phyloP scores from a whole-genome alignment of 1,140 invertebrate genomes.

The Aphaenogaster floridana region DNA sequence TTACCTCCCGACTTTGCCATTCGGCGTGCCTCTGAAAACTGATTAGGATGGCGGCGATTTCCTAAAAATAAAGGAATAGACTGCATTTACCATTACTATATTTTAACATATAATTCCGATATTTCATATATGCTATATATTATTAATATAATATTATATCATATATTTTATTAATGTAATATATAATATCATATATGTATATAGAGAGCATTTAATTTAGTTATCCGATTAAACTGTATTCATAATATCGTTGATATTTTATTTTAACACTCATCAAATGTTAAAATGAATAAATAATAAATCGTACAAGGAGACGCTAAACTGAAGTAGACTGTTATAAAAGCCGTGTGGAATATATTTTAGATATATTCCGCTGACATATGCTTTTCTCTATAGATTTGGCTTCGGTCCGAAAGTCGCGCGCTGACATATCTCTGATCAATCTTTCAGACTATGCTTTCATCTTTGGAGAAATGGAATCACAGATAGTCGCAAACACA shows the following conservation, averaged over 20 bases:
- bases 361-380: slow-evolving; percentile 73
- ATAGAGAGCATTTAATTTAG: slow-evolving; percentile 1
- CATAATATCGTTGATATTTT: neutral
- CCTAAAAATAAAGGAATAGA: slow-evolving; percentile 89
- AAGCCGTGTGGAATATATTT: neutral
- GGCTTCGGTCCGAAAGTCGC: slow-evolving; percentile 72
- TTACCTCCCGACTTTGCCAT: slow-evolving; percentile 99
- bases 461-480: slow-evolving; percentile 40
- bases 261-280: neutral
- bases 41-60: slow-evolving; percentile 98
- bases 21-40: slow-evolving; percentile 98
- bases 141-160: neutral
- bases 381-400: slow-evolving; percentile 69
- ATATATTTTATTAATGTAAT: neutral
- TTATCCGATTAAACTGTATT: neutral
- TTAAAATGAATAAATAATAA: slow-evolving; percentile 14
- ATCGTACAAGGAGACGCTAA: neutral
- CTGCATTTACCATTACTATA: slow-evolving; percentile 7
- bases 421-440: slow-evolving; percentile 73
- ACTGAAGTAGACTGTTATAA: neutral
- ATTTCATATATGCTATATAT: neutral
- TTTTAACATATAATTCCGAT: neutral
- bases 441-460: slow-evolving; percentile 37
- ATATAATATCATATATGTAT: neutral
- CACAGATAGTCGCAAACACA: slow-evolving; percentile 6